Percentiles rank a stretch among this genome's conserved stretches.
Evolutionary conservation across 2,797 vertebrate genomes (phyloP).

Genomic region (Propithecus deckenii): DNA sequence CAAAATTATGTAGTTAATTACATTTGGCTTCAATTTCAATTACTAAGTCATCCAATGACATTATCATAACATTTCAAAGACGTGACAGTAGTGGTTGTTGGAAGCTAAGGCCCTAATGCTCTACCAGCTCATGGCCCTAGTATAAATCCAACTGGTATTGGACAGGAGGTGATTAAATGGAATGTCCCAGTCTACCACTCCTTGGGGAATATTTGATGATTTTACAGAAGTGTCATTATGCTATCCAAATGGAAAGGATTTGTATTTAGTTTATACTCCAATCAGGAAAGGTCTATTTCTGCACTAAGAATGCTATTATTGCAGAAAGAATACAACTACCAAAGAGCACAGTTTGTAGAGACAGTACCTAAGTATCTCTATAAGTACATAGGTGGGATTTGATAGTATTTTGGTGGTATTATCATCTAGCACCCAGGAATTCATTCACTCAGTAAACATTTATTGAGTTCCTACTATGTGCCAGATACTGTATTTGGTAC

Average conservation of each 20-base stretch:
- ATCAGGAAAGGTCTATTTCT: background rate
- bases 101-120: background rate
- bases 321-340: background rate
- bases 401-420: background rate
- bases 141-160: background rate
- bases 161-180: background rate
- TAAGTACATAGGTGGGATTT: background rate
- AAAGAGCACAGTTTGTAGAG: background rate
- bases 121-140: background rate
- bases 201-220: background rate
- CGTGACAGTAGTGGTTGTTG: background rate
- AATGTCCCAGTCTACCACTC: background rate
- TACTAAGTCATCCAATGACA: background rate
- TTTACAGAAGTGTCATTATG: background rate
- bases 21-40: constrained; percentile 36
- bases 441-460: background rate
- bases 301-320: background rate
- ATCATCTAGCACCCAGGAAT: background rate
- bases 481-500: background rate
- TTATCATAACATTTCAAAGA: constrained; percentile 30
- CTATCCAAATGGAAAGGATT: constrained; percentile 38
- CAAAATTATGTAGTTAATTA: constrained; percentile 33
- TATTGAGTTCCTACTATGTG: background rate
- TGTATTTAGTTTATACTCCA: constrained; percentile 14
- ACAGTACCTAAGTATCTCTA: background rate